Percentiles rank a stretch among this genome's conserved stretches.
Evolutionary conservation across 2,888 invertebrate genomes (phyloP).

Genomic region (Drosophila ochracea): DNA sequence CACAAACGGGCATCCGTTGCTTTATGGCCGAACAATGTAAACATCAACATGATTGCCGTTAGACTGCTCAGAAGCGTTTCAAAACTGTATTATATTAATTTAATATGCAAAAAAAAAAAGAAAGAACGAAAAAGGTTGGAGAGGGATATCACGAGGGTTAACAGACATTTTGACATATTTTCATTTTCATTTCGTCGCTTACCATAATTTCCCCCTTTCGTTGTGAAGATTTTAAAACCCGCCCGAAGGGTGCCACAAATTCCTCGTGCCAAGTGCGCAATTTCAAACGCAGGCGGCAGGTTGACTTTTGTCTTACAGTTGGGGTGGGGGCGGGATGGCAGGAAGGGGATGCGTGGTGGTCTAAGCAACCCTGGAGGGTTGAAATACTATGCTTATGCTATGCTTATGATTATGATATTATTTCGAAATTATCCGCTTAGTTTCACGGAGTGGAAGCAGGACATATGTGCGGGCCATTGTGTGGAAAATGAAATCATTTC

Average conservation of each 20-base stretch:
- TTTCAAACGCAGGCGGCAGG: constrained; percentile 81
- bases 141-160: constrained; percentile 56
- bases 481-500: constrained; percentile 84
- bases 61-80: constrained; percentile 64
- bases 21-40: constrained; percentile 69
- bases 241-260: constrained; percentile 48
- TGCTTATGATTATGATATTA: constrained; percentile 84
- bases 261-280: constrained; percentile 69
- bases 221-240: constrained; percentile 62
- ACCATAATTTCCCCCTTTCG: constrained; percentile 68
- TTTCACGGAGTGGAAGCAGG: constrained; percentile 69
- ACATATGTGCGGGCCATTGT: constrained; percentile 83
- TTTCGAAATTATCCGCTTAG: constrained; percentile 84
- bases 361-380: constrained; percentile 44
- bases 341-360: not conserved
- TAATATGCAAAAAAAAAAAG: constrained; percentile 73
- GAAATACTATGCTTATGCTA: constrained; percentile 37
- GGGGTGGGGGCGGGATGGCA: not conserved
- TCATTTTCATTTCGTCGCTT: constrained; percentile 62
- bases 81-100: constrained; percentile 84
- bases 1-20: constrained; percentile 3
- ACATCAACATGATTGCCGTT: constrained; percentile 47
- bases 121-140: constrained; percentile 5
- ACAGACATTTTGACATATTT: constrained; percentile 78
- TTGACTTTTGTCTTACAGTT: constrained; percentile 70